phyloP scores from a whole-genome alignment of 1,140 invertebrate species.

The Cydia fagiglandana region DNA sequence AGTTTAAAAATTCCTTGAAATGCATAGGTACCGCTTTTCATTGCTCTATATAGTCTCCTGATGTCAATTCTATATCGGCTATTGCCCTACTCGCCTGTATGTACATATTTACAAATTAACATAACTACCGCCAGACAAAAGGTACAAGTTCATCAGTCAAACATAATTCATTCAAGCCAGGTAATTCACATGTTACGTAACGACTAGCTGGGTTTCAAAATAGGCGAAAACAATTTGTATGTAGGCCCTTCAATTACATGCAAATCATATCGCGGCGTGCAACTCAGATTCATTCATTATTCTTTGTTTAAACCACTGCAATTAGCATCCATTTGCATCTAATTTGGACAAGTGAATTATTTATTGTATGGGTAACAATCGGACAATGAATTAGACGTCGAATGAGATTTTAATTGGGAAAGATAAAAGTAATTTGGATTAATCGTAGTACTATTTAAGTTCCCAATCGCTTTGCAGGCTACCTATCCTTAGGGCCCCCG shows the following conservation, averaged over 20 bases:
- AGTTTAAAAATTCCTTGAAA: too few species aligned
- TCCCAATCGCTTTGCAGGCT: neutral
- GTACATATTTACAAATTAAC: too few species aligned
- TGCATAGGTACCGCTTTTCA: too few species aligned
- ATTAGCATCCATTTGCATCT: slow-evolving; percentile 30
- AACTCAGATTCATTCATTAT: slow-evolving; percentile 31
- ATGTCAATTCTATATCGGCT: too few species aligned
- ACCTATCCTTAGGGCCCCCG: too few species aligned
- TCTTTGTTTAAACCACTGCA: slow-evolving; percentile 21
- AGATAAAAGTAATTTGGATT: slow-evolving; percentile 29
- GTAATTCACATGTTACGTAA: slow-evolving; percentile 7
- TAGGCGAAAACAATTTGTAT: slow-evolving; percentile 28
- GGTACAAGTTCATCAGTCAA: neutral
- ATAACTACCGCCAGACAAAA: too few species aligned
- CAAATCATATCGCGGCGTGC: slow-evolving; percentile 21
- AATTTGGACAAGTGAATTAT: slow-evolving; percentile 32
- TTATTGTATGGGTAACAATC: slow-evolving; percentile 28
- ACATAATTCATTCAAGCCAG: slow-evolving; percentile 8
- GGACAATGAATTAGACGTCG: slow-evolving; percentile 17
- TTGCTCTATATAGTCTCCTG: too few species aligned
- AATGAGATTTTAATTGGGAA: slow-evolving; percentile 29
- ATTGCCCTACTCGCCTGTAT: too few species aligned
- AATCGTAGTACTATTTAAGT: neutral
- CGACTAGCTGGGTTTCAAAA: slow-evolving; percentile 11
- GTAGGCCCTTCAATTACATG: slow-evolving; percentile 33